phyloP scores from a whole-genome alignment of 2,888 invertebrate genomes.

The Ophioninae sp. region DNA sequence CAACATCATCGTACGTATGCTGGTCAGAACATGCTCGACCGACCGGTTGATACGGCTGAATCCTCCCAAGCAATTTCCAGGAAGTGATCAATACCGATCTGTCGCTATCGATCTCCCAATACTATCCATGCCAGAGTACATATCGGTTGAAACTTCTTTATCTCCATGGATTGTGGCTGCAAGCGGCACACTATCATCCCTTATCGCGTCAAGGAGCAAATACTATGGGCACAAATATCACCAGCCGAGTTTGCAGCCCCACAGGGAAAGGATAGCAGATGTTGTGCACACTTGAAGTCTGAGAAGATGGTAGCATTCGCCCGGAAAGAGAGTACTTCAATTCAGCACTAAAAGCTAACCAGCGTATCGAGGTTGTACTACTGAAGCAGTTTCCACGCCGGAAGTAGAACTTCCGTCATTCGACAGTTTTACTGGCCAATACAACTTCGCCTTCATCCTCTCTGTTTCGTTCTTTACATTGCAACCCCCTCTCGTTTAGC shows the following conservation, averaged over 20 bases:
- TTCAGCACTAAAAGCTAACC: slow-evolving; percentile 27
- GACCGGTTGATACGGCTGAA: slow-evolving; percentile 1
- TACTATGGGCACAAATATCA: slow-evolving; percentile 44
- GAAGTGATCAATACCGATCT: slow-evolving; percentile 26
- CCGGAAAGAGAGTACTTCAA: slow-evolving; percentile 37
- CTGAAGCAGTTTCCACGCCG: slow-evolving; percentile 36
- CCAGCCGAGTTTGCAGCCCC: slow-evolving; percentile 50
- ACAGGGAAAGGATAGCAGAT: slow-evolving; percentile 36
- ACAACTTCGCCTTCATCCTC: slow-evolving; percentile 26
- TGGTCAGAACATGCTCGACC: neutral
- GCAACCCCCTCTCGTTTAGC: neutral
- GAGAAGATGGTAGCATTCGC: slow-evolving; percentile 49
- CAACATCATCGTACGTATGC: neutral
- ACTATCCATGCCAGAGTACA: neutral
- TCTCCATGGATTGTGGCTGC: slow-evolving; percentile 16
- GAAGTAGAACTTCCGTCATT: slow-evolving; percentile 37
- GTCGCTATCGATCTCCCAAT: slow-evolving; percentile 24
- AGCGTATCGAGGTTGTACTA: slow-evolving; percentile 46
- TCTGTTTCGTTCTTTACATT: slow-evolving; percentile 1
- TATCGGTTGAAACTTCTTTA: neutral
- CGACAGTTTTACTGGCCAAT: slow-evolving; percentile 44
- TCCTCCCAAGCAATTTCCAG: slow-evolving; percentile 1
- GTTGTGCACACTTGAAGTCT: slow-evolving; percentile 18
- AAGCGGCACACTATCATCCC: slow-evolving; percentile 60
- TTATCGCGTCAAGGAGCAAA: slow-evolving; percentile 59